Evolutionary conservation across 37 sponge, comb jelly and placozoan species (phyloP).

Genomic region (Eunapius fragilis): DNA sequence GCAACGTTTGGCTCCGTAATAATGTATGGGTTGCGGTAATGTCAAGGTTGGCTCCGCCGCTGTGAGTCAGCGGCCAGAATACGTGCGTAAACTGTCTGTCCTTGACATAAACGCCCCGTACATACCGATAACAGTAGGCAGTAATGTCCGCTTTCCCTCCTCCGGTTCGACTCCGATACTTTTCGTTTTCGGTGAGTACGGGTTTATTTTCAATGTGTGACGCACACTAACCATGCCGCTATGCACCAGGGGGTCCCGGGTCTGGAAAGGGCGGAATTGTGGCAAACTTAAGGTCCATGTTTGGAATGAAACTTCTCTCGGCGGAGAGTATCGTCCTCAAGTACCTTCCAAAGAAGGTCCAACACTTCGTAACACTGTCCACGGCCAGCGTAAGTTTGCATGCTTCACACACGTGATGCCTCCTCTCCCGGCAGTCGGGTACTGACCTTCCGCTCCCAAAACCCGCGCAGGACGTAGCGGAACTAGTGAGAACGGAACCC

Average conservation of each 20-base stretch:
- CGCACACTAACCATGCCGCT: too few species aligned
- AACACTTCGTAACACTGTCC: constrained; percentile 13
- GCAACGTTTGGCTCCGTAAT: not conserved
- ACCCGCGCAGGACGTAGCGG: constrained; percentile 39
- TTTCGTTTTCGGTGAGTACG: constrained; percentile 65
- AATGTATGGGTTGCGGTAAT: not conserved
- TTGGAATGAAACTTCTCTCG: constrained; percentile 65
- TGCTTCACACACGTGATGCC: not conserved
- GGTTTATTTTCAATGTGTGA: too few species aligned
- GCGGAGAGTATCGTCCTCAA: constrained; percentile 59
- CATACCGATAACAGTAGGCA: constrained; percentile 24
- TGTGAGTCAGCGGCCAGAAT: not conserved
- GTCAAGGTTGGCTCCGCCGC: not conserved
- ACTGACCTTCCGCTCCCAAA: not conserved
- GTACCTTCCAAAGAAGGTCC: constrained; percentile 68
- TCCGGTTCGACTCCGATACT: constrained; percentile 25
- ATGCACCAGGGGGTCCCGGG: constrained; percentile 88
- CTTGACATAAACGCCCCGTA: not conserved
- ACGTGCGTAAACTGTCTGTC: constrained; percentile 21
- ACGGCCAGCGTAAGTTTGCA: constrained; percentile 18
- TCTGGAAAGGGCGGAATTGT: constrained; percentile 73
- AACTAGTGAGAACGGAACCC: constrained; percentile 62
- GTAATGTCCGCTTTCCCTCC: constrained; percentile 20
- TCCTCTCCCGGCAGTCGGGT: not conserved
- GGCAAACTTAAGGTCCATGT: constrained; percentile 69